Conservation (phyloP, 2,113 vertebrate species). For the Oceanites oceanicus region DNA sequence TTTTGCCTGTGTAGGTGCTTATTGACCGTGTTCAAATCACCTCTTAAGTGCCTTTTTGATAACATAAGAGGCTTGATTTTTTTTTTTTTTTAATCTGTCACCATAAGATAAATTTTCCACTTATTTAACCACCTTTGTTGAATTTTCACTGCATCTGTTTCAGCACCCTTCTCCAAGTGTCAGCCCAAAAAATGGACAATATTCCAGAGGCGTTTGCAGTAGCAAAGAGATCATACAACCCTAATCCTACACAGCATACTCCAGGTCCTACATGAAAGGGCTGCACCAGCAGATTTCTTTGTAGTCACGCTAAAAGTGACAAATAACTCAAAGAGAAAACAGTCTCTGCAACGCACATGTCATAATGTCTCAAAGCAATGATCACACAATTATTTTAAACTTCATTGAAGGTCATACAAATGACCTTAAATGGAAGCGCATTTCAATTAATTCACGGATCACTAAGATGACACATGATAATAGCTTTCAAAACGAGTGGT, state of each 20-base stretch:
- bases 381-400: neutral
- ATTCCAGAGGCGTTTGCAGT: neutral
- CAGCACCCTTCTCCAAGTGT: neutral
- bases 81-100: neutral
- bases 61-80: neutral
- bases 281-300: neutral
- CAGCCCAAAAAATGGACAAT: neutral
- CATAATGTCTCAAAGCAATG: neutral
- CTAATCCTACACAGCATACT: neutral
- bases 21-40: neutral
- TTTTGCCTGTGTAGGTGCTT: neutral
- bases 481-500: neutral
- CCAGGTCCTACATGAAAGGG: neutral
- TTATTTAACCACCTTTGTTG: neutral
- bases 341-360: neutral
- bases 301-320: neutral
- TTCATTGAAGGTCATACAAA: neutral
- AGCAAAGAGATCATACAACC: neutral
- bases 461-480: neutral
- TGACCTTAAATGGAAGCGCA: neutral
- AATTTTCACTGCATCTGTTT: neutral
- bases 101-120: neutral
- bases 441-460: neutral
- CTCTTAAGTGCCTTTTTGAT: conserved; percentile 3
- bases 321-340: neutral